These are phyloP conservation scores for Amiota communis DNA, from an alignment of 2,888 invertebrate species.

Conservation along the genomic window DNA sequence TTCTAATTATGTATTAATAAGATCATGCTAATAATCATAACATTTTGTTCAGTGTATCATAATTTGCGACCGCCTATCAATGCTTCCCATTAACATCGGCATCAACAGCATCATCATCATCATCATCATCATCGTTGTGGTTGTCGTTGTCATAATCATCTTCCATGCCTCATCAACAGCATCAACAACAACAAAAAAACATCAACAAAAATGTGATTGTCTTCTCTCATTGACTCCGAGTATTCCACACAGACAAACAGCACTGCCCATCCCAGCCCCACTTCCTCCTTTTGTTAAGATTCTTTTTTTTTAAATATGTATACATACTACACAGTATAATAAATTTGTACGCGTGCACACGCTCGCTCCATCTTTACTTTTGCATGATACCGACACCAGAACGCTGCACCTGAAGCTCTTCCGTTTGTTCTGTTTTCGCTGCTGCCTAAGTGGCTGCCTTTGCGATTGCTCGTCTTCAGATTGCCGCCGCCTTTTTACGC, in stretches of 20 bases:
- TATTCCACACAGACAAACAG: not conserved
- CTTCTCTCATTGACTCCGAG: constrained; percentile 38
- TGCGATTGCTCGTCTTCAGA: constrained; percentile 10
- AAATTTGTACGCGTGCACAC: constrained; percentile 69
- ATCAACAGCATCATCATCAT: constrained; percentile 21
- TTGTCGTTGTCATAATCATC: not conserved
- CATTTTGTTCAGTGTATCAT: constrained; percentile 10
- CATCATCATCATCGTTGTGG: constrained; percentile 17
- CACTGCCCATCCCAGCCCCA: not conserved
- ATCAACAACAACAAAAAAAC: constrained; percentile 31
- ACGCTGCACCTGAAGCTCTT: constrained; percentile 25
- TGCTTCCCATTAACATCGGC: constrained; percentile 24
- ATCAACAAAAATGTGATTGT: constrained; percentile 54
- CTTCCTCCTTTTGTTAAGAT: not conserved
- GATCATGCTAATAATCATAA: not conserved
- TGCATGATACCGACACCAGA: constrained; percentile 26
- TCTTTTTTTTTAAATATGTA: not conserved
- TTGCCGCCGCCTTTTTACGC: constrained; percentile 33
- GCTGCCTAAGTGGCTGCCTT: constrained; percentile 18
- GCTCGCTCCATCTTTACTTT: constrained; percentile 43
- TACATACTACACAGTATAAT: constrained; percentile 55
- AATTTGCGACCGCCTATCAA: constrained; percentile 15
- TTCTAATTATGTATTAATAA: no score
- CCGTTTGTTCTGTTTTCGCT: constrained; percentile 7
- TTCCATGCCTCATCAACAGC: constrained; percentile 38